Evolutionary conservation across 2,797 vertebrate genomes (phyloP), one percentile per base, ranked within the genome.

Genomic region (Gambelia wislizenii): DNA sequence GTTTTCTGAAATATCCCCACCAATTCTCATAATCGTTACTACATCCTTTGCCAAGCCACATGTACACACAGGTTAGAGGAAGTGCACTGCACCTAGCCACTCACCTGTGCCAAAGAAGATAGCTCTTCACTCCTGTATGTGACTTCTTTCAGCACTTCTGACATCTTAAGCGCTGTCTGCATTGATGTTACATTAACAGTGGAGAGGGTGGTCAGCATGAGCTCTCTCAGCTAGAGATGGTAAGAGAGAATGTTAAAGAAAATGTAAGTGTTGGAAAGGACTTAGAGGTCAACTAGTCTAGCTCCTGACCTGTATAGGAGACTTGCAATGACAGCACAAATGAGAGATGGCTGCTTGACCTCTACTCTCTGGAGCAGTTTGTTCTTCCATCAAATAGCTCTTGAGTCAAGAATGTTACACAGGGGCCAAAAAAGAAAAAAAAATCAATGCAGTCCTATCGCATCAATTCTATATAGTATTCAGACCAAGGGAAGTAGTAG

Each of bases 121-220:
- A 84, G 61, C 2, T 83, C 98, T 42, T 98, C 96, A 30, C 96
- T 95, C 77, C 54, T 92, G 79, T 94, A 90, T 2, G 98, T 99
- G 94, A 99, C 96, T 91, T 97, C 98, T 80, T 96, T 98, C 94
- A 99, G 95, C 39, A 97, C 98, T 93, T 97, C 96, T 74, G 98
- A 98, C 77, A 97, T 97, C 92, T 96, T 94, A 92, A 98, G 96
- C 79, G 98, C 97, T 83, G 94, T 97, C 80, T 97, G 96, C 88
- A 98, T 93, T 49, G 97, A 98, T 89, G 97, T 97, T 78, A 95
- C 89, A 0, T 97, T 95, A 85, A 98, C 96, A 72, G 78, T 85
- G 59, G 96, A 97, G 93, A 99, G 97, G 79, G 96, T 98, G 88
- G 93, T 95, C 94, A 99, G 93, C 98, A 99, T 98, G 74, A 94